Evolutionary conservation across 2,113 vertebrate species (phyloP), one percentile per base, ranked within the genome.

Genomic region (Porphyrio hochstetteri): DNA sequence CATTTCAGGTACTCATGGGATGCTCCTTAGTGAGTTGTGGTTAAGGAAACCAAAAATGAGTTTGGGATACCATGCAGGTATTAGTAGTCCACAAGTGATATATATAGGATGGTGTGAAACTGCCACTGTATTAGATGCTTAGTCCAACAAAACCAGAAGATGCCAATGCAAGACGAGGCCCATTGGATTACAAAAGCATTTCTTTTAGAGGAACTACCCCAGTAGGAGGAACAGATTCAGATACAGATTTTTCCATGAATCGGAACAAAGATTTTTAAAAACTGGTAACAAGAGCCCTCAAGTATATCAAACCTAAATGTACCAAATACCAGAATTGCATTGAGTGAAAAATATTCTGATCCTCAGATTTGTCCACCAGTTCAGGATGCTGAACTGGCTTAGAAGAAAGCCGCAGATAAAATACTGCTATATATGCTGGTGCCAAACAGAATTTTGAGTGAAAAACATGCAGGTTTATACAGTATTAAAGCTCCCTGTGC

Each of bases 151-250:
- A 44, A 44, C 42, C 42, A 86, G 57, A 48, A 60, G 25, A 72
- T 72, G 46, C 16, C 38, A 75, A 6, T 29, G 64, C 0, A 0
- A 85, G 21, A 28, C 1, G 3, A 72, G 48, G 71, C 27, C 9
- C 2, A 0, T 2, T 61, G 23, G 4, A 46, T 59, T 76, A 44
- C 4, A 17, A 17, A 18, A 86, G 8, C 2, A 0, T 53, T 79
- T 71, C 13, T 15, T 79, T 61, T 53, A 10, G 31, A 86, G 25
- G 28, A 94, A 44, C 27, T 63, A 14, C 12, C 18, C 7, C 36
- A 70, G 29, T 9, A 28, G 48, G 71, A 90, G 48, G 27, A 85
- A 70, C 28, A 72, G 33, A 12, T n/a, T 53, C 1, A 78, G 35
- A 53, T 2, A 50, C 0, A 70, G 59, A 69, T 35, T 82, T 77